Base-by-base conservation (phyloP, 2,888 invertebrate genomes). In the Argyresthia albistria region DNA sequence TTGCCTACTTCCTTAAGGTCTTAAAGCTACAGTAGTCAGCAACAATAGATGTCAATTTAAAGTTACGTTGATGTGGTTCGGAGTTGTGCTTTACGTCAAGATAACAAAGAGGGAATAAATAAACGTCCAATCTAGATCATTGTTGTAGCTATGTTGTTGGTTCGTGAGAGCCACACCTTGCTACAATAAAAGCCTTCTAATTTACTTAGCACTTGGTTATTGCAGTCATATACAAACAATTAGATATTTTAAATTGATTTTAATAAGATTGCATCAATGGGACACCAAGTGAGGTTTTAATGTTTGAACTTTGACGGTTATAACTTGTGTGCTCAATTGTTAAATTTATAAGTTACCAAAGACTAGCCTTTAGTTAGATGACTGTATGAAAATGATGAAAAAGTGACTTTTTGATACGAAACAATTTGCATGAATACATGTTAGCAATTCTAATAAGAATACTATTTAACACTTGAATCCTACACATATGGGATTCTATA, bases 81-180 rank as follows among this genome's bases (percentile, higher is more conserved):
- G 60, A 61, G 62, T 56, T 52, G 63, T 63, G 60, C 64, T 64
- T 66, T 61, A 60, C 59, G 64, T 66, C 64, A 58, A 66, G 62
- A 61, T 65, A 70, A 73, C 70, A 73, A 72, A 70, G 70, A 63
- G 68, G 60, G 53, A 56, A 53, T 66, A 71, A 70, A 69, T 70
- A 70, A 76, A 70, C 66, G 62, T 62, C 61, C 57, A 64, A 69
- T 66, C 63, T 65, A 70, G 69, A 71, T 70, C 65, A 65, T 59
- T 59, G 57, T 58, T 55, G 64, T 60, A 63, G 64, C 25, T 25
- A 6, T 25, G 25, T 25, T 6, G 25, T 25, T 25, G 60, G 45
- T 52, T 66, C 84, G 84, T 83, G 84, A 80, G 69, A 65, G 80
- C 77, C 84, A 72, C 83, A 65, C 83, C 84, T 75, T 69, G 65